Percentiles rank a stretch among this genome's conserved stretches.
Evolutionary conservation across 2,888 invertebrate species (phyloP).

Genomic region (Sinelater perroti): DNA sequence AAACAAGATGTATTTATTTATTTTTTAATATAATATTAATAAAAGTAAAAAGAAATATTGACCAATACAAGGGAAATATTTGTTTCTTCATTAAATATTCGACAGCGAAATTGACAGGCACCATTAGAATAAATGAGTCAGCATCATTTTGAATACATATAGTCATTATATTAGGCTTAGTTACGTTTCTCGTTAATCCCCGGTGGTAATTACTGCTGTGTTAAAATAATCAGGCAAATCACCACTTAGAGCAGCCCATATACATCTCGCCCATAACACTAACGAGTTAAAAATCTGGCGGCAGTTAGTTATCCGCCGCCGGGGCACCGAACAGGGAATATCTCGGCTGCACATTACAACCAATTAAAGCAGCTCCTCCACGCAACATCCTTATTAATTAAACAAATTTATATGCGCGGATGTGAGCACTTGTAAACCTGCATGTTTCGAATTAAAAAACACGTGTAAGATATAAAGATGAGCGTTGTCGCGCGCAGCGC

Average conservation of each 20-base stretch:
- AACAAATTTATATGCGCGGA: slow-evolving; percentile 43
- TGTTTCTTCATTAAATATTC: no score
- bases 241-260: neutral
- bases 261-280: neutral
- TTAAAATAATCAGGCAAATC: slow-evolving; percentile 5
- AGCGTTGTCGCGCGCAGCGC: neutral
- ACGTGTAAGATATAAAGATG: slow-evolving; percentile 33
- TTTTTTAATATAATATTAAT: no score
- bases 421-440: slow-evolving; percentile 46
- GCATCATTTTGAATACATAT: no score
- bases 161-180: no score
- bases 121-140: no score
- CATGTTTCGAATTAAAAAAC: slow-evolving; percentile 44
- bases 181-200: neutral
- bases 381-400: slow-evolving; percentile 46
- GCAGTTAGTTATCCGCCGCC: slow-evolving; percentile 9
- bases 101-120: no score
- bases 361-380: slow-evolving; percentile 21
- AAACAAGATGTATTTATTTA: no score
- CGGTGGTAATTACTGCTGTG: neutral
- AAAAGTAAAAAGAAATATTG: no score
- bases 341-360: slow-evolving; percentile 14
- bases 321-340: no score
- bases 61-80: no score
- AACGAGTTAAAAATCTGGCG: slow-evolving; percentile 6